These are phyloP conservation scores for Neostethus bicornis DNA, from an alignment of 2,797 vertebrate genomes.

Conservation along the genomic window DNA sequence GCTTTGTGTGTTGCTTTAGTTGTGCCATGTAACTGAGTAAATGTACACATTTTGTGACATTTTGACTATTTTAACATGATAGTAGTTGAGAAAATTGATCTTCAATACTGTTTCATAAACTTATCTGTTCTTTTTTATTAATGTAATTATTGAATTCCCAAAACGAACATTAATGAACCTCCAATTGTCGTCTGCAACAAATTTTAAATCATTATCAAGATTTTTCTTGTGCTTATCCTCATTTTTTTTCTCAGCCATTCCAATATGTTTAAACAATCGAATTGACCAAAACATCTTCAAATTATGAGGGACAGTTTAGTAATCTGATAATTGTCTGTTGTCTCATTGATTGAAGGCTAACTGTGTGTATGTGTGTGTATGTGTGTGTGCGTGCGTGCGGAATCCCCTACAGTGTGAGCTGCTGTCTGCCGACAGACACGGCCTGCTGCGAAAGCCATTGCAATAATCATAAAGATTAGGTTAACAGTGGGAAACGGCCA, in stretches of 20 bases:
- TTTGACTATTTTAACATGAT: conserved; percentile 5
- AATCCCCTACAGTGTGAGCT: conserved; percentile 67
- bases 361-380: too few species aligned
- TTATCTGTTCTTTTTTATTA: not conserved
- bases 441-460: conserved; percentile 78
- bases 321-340: conserved; percentile 63
- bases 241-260: conserved; percentile 12
- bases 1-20: conserved; percentile 24
- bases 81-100: not conserved
- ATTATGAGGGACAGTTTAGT: conserved; percentile 51
- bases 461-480: conserved; percentile 81
- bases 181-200: too few species aligned
- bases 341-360: conserved; percentile 62
- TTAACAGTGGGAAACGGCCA: conserved; percentile 73
- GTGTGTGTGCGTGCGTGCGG: conserved; percentile 42
- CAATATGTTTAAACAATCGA: conserved; percentile 36
- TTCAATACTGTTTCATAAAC: not conserved
- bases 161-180: too few species aligned
- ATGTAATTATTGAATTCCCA: not conserved
- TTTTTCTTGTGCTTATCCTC: conserved; percentile 5
- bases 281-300: conserved; percentile 39
- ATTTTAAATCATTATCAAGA: too few species aligned
- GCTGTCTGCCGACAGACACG: conserved; percentile 72
- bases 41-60: conserved; percentile 7
- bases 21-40: conserved; percentile 19